Evolutionary conservation across 2,113 vertebrate species (phyloP).

Genomic region (Malurus cyaneus): DNA sequence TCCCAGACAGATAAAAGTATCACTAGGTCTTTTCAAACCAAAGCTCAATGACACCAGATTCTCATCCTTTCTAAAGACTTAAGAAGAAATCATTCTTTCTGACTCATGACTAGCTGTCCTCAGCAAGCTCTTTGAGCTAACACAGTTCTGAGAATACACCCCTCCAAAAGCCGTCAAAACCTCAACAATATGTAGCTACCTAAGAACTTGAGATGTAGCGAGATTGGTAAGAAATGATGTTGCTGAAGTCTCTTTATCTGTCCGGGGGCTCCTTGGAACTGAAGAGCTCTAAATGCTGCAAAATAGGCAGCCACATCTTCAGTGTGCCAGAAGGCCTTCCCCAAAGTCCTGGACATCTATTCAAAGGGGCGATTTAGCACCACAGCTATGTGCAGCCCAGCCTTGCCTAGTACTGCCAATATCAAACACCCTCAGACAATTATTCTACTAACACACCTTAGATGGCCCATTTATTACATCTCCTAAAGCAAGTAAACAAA

Average conservation of each 20-base stretch:
- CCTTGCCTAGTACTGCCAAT: not conserved
- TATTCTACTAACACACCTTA: not conserved
- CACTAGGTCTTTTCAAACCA: not conserved
- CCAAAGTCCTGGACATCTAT: not conserved
- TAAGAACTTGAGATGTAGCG: not conserved
- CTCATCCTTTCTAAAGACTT: not conserved
- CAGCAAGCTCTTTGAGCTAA: not conserved
- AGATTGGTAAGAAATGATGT: not conserved
- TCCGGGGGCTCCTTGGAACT: not conserved
- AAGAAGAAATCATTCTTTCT: not conserved
- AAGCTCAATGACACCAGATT: not conserved
- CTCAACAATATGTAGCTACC: not conserved
- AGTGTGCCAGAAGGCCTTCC: fast-evolving
- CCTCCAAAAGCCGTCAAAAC: not conserved
- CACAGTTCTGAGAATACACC: not conserved
- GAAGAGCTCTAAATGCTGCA: not conserved
- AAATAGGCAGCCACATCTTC: not conserved
- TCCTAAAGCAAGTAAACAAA: not conserved
- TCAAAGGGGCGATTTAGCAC: not conserved
- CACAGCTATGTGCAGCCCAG: not conserved
- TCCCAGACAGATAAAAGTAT: not conserved
- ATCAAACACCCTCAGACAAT: not conserved
- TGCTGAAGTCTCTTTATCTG: not conserved
- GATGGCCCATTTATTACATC: not conserved
- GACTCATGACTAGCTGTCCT: not conserved